Conservation (phyloP, 30 jellyfish, hydroid and myxozoan genomes). For the Pseudorhiza aurosa region DNA sequence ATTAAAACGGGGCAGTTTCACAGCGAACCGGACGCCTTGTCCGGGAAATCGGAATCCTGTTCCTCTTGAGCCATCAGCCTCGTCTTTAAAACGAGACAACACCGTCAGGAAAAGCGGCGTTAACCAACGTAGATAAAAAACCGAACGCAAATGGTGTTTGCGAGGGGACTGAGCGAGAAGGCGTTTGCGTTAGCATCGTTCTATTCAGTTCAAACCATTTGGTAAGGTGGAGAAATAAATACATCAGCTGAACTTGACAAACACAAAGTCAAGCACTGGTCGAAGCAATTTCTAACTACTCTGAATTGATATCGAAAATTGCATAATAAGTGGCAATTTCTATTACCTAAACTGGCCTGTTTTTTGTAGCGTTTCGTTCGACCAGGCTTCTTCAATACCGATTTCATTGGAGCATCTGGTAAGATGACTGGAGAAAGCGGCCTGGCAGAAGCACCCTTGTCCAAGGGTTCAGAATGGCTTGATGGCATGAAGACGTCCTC, state of each 20-base stretch:
- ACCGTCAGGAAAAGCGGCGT: too few relatives aligned
- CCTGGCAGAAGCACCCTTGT: neutral
- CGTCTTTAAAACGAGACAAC: conserved; percentile 35
- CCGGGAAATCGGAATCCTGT: conserved; percentile 90
- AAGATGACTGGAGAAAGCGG: conserved; percentile 11
- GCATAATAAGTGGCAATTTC: too few relatives aligned
- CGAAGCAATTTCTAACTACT: too few relatives aligned
- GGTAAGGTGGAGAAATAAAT: too few relatives aligned
- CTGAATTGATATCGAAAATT: too few relatives aligned
- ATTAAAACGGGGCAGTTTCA: conserved; percentile 72
- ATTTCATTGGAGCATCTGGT: conserved; percentile 64
- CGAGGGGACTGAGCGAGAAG: too few relatives aligned
- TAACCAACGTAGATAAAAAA: too few relatives aligned
- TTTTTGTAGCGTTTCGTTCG: conserved; percentile 26
- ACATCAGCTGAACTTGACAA: too few relatives aligned
- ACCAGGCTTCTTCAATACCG: conserved; percentile 81
- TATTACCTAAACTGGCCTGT: conserved; percentile 59
- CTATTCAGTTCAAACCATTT: too few relatives aligned
- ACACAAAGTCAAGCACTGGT: too few relatives aligned
- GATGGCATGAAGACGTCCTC: neutral
- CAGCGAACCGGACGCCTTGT: conserved; percentile 78
- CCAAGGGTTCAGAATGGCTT: neutral
- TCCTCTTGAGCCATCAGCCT: neutral
- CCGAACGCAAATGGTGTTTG: too few relatives aligned
- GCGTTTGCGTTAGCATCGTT: too few relatives aligned